phyloP scores from a whole-genome alignment of 1,140 invertebrate genomes.

The Babylonia areolata region DNA sequence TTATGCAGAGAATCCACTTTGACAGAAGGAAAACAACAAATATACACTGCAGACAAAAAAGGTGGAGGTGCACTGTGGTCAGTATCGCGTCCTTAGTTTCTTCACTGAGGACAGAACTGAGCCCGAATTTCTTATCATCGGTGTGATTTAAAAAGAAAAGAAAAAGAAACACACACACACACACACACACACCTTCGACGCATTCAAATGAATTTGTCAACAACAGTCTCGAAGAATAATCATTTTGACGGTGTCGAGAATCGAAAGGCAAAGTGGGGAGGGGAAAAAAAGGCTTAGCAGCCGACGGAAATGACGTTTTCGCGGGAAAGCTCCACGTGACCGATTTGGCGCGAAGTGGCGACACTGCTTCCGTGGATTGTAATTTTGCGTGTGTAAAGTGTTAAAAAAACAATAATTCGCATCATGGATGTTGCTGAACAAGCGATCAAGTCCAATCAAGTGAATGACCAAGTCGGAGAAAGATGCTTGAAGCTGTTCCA shows the following conservation, averaged over 20 bases:
- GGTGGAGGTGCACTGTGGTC: too few relatives aligned
- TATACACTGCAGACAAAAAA: too few relatives aligned
- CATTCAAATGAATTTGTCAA: background rate
- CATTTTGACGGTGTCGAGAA: too few relatives aligned
- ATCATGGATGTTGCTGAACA: slow-evolving; percentile 78
- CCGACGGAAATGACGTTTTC: slow-evolving; percentile 29
- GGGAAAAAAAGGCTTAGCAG: too few relatives aligned
- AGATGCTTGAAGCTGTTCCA: slow-evolving; percentile 96
- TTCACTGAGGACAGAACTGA: slow-evolving; percentile 8
- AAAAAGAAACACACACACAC: too few relatives aligned
- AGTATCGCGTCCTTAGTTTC: background rate
- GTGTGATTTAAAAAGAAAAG: too few relatives aligned
- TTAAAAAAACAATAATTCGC: background rate
- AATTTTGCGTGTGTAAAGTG: background rate
- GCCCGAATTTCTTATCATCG: background rate
- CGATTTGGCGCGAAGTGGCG: slow-evolving; percentile 39
- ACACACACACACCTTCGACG: too few relatives aligned
- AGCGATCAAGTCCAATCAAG: slow-evolving; percentile 76
- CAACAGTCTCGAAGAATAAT: too few relatives aligned
- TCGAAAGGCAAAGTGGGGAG: too few relatives aligned
- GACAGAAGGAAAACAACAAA: too few relatives aligned
- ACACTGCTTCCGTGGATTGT: background rate
- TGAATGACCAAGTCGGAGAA: slow-evolving; percentile 92
- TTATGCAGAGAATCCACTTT: too few relatives aligned
- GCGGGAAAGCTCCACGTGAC: slow-evolving; percentile 44